Evolutionary conservation across 2,113 vertebrate species (phyloP), one percentile per base, ranked within the genome.

Genomic region (Clarias batrachus): DNA sequence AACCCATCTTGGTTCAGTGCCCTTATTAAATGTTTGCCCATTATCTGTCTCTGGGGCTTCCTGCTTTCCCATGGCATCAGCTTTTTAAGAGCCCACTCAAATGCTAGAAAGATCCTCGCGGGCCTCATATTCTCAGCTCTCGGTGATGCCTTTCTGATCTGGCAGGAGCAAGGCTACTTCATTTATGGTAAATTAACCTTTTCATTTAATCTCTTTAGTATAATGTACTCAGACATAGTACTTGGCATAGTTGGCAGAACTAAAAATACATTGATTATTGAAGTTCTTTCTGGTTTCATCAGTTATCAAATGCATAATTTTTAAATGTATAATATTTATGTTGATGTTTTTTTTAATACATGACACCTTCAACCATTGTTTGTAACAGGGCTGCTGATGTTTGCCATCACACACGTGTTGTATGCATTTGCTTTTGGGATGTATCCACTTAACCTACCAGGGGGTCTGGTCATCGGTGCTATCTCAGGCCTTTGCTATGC

Each of bases 141-240:
- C 89, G 98, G 98, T 12, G 98, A 99, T 0, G 98, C 98, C 85
- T 99, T 99, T 91, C 98, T 99, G 91, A 98, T 99, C 93, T 99
- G 98, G 98, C 97, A 99, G 94, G 98, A 99, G 91, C 97, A 99
- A 86, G 98, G 98, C 83, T 99, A 98, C 95, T 99, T 99, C 87
- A 93, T 95, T 85, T 97, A 99, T 1, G 98, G 98, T 99, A 90
- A 98, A 96, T 96, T 88, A n/a, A 19, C 59, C 33, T 56, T 63
- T 81, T 37, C 23, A 41, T 84, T 88, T 60, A 8, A 59, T 82
- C 23, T 30, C 68, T 83, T 48, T 48, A 48, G 41, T 48, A 3
- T 63, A 57, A 2, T 85, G 62, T 54, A 9, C 68, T 52, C 33
- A 78, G 66, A 52, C 14, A 54, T 37, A 73, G 17, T 73, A 4